Conservation (phyloP, 2,888 invertebrate genomes). For the Pyrochroa serraticornis region DNA sequence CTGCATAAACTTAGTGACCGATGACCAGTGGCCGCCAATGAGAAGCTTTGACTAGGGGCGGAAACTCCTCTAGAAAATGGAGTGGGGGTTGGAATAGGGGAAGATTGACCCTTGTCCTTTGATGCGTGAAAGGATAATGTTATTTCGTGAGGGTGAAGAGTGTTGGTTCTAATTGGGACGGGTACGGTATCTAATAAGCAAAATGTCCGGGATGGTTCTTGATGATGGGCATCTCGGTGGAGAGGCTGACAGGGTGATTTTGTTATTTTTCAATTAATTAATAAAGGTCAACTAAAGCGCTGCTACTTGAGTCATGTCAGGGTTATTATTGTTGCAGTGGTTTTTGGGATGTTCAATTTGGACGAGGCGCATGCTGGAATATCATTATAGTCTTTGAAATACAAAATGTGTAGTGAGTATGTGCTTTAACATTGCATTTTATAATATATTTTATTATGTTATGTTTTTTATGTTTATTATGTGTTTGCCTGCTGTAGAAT, state of each 20-base stretch:
- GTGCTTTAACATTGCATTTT: too few species aligned
- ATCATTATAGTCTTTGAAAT: too few species aligned
- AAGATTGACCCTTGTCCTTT: slow-evolving; percentile 47
- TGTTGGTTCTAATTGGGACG: slow-evolving; percentile 29
- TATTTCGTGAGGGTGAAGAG: slow-evolving; percentile 30
- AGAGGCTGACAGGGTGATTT: slow-evolving; percentile 7
- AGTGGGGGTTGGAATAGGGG: slow-evolving; percentile 40
- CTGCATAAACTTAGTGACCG: slow-evolving; percentile 46
- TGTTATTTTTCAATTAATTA: slow-evolving; percentile 21
- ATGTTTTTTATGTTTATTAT: too few species aligned
- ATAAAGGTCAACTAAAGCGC: not conserved
- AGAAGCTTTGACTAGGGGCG: slow-evolving; percentile 31
- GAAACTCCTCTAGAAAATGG: slow-evolving; percentile 39
- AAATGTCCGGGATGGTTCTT: slow-evolving; percentile 20
- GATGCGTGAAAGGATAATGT: slow-evolving; percentile 33
- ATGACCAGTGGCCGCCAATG: slow-evolving; percentile 50
- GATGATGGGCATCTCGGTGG: too few species aligned
- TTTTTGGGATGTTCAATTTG: too few species aligned
- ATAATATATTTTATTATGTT: too few species aligned
- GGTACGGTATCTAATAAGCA: slow-evolving; percentile 10
- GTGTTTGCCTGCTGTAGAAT: too few species aligned
- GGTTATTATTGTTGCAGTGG: too few species aligned
- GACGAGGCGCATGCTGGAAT: too few species aligned
- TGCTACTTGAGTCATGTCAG: too few species aligned
- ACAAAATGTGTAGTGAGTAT: too few species aligned